Conservation (phyloP, 2,888 invertebrate genomes). For the Zaprionus obscuricornis region DNA sequence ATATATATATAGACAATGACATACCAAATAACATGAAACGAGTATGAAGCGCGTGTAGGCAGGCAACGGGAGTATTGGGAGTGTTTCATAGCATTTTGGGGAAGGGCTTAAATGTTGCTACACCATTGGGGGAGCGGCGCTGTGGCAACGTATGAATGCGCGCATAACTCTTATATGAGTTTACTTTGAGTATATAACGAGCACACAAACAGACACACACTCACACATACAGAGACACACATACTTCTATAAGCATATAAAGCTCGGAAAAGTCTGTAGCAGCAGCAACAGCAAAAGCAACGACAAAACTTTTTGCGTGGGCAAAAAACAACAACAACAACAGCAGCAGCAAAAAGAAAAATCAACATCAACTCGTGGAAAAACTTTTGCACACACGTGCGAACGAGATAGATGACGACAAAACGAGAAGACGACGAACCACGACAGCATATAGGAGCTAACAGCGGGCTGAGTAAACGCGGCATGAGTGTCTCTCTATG, state of each 20-base stretch:
- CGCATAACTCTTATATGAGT: conserved; percentile 74
- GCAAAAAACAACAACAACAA: conserved; percentile 47
- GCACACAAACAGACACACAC: conserved; percentile 25
- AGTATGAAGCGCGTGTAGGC: conserved; percentile 9
- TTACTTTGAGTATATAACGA: conserved; percentile 50
- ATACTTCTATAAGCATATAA: conserved; percentile 40
- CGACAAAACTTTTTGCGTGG: conserved; percentile 67
- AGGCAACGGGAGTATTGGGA: conserved; percentile 34
- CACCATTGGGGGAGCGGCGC: conserved; percentile 45
- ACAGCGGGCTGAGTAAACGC: conserved; percentile 12
- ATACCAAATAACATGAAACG: conserved; percentile 32
- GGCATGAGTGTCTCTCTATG: too few relatives aligned
- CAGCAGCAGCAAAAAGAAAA: conserved; percentile 33
- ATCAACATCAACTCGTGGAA: conserved; percentile 62
- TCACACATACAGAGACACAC: conserved; percentile 25
- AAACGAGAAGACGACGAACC: conserved; percentile 52
- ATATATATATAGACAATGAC: conserved; percentile 40
- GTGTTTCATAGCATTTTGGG: conserved; percentile 29
- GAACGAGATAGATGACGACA: conserved; percentile 65
- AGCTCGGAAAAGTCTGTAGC: conserved; percentile 52
- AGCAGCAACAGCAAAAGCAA: conserved; percentile 31
- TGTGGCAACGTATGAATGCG: conserved; percentile 59
- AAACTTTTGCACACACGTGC: conserved; percentile 66
- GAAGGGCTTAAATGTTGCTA: conserved; percentile 45
- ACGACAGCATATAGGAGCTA: conserved; percentile 23